Conservation (phyloP, 2,797 vertebrate genomes). For the Acipenser ruthenus region DNA sequence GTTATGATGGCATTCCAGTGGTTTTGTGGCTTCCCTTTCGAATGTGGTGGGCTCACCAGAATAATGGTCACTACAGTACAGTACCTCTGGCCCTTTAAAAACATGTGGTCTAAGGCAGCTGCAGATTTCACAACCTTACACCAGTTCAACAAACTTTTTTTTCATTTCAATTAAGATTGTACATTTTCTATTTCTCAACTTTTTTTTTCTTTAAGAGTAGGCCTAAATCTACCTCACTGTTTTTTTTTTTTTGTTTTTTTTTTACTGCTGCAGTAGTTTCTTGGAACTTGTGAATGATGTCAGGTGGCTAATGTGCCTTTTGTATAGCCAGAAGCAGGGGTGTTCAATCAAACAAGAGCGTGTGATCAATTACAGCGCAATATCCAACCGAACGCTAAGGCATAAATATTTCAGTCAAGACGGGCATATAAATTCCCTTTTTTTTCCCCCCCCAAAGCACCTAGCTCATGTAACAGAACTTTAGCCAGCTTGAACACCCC, state of each 20-base stretch:
- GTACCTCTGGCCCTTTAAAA: no score
- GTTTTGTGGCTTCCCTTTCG: conserved; percentile 28
- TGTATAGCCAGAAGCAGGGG: conserved; percentile 10
- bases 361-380: not conserved
- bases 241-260: conserved; percentile 40
- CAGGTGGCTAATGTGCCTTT: no score
- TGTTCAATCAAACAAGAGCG: not conserved
- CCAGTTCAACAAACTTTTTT: no score
- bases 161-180: conserved; percentile 38
- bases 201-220: conserved; percentile 34
- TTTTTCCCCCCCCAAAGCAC: no score
- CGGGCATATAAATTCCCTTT: no score
- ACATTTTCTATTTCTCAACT: conserved; percentile 32
- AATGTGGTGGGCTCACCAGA: conserved; percentile 33
- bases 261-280: conserved; percentile 18
- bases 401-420: no score
- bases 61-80: not conserved
- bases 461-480: conserved; percentile 12
- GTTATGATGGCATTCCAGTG: conserved; percentile 27
- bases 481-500: conserved; percentile 57
- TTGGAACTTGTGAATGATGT: not conserved
- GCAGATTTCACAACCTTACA: no score
- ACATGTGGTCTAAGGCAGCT: no score
- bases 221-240: conserved; percentile 70
- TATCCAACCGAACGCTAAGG: no score